Conservation (phyloP, 92 coral and sea anemone genomes). For the Epizoanthus stellaris region DNA sequence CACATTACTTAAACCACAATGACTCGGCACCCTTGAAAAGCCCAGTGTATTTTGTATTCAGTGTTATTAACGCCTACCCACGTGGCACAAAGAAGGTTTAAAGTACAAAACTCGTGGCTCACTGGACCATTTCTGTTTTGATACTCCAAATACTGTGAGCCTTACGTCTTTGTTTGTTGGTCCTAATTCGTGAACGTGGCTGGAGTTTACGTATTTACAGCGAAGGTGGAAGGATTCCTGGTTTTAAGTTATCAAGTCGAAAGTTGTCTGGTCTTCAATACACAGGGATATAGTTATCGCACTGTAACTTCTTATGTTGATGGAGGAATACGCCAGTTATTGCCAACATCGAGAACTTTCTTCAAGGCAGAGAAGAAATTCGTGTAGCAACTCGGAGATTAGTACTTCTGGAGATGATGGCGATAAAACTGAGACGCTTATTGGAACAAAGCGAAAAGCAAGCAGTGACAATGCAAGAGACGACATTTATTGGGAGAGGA, state of each 20-base stretch:
- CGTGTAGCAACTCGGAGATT: constrained; percentile 21
- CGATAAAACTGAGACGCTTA: constrained; percentile 7
- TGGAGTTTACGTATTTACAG: not conserved
- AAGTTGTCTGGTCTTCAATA: not conserved
- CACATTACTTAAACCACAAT: constrained; percentile 20
- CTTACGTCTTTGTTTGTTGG: not conserved
- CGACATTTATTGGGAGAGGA: constrained; percentile 29
- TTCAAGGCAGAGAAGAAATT: constrained; percentile 7
- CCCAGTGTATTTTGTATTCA: not conserved
- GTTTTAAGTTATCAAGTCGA: not conserved
- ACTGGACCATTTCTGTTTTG: not conserved
- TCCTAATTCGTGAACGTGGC: not conserved
- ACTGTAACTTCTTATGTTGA: not conserved
- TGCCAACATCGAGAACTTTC: constrained; percentile 31
- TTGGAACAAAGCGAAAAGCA: not conserved
- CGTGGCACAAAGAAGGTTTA: not conserved
- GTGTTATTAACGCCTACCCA: not conserved
- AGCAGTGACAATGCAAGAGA: not conserved
- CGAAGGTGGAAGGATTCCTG: not conserved
- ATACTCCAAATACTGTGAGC: not conserved
- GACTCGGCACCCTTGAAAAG: not conserved
- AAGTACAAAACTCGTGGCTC: not conserved
- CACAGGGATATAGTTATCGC: not conserved
- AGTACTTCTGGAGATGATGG: constrained; percentile 36
- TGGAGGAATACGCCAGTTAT: constrained; percentile 19